Evolutionary conservation across 2,888 invertebrate species (phyloP).

Genomic region (Apamea anceps): DNA sequence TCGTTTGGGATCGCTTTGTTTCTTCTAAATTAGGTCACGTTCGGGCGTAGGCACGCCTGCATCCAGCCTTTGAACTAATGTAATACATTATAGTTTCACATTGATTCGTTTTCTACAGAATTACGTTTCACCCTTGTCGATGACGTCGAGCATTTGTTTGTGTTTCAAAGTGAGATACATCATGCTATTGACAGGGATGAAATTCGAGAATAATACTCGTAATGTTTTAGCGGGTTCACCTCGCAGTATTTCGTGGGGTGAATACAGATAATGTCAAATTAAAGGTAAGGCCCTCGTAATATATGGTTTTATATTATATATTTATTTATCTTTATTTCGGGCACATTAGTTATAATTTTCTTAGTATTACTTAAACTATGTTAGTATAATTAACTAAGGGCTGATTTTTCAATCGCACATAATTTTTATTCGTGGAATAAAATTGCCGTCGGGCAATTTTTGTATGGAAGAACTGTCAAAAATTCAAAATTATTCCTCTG

Average conservation of each 20-base stretch:
- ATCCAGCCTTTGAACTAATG: constrained; percentile 76
- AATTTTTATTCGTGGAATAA: too few relatives aligned
- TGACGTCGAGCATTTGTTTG: constrained; percentile 44
- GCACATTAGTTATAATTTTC: too few relatives aligned
- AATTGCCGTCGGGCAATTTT: too few relatives aligned
- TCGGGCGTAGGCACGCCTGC: constrained; percentile 75
- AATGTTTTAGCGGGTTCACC: constrained; percentile 1
- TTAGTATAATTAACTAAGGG: too few relatives aligned
- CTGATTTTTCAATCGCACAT: too few relatives aligned
- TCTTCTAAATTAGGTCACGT: constrained; percentile 86
- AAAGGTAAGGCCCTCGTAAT: neutral
- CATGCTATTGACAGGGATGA: constrained; percentile 2
- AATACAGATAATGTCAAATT: neutral
- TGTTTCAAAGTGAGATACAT: constrained; percentile 32
- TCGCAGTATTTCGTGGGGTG: neutral
- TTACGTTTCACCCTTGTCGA: constrained; percentile 58
- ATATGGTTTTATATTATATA: neutral
- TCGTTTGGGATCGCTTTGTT: constrained; percentile 80
- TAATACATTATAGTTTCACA: constrained; percentile 76
- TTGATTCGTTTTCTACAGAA: constrained; percentile 69
- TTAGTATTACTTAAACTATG: too few relatives aligned
- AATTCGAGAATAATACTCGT: constrained; percentile 3
- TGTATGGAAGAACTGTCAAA: too few relatives aligned
- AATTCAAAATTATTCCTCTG: too few relatives aligned
- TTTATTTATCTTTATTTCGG: too few relatives aligned